Conservation (phyloP, 2,797 vertebrate species). For the Xyrichtys novacula region DNA sequence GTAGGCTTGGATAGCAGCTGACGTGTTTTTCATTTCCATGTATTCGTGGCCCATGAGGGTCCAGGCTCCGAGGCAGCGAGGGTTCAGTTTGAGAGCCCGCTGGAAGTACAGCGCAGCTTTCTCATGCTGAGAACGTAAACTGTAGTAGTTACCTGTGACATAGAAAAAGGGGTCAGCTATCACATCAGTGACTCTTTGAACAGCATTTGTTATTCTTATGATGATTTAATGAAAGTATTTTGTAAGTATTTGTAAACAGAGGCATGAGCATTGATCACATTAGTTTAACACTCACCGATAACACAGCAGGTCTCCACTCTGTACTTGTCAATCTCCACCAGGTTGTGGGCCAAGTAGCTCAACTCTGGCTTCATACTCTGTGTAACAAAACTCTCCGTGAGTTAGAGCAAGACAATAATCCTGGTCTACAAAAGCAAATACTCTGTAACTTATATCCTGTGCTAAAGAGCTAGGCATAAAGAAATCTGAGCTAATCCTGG, state of each 20-base stretch:
- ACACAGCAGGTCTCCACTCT: slow-evolving; percentile 99
- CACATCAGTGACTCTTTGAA: too few species aligned
- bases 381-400: neutral
- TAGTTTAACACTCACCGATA: slow-evolving; percentile 85
- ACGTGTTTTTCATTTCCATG: slow-evolving; percentile 99
- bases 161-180: too few species aligned
- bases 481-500: too few species aligned
- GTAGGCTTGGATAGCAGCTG: slow-evolving; percentile 98
- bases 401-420: neutral
- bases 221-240: neutral
- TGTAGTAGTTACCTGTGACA: slow-evolving; percentile 95
- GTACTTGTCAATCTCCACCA: slow-evolving; percentile 99
- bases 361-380: slow-evolving; percentile 99
- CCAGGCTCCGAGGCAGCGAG: slow-evolving; percentile 98
- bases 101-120: slow-evolving; percentile 99
- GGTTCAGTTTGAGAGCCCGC: slow-evolving; percentile 96
- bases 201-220: too few species aligned
- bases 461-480: neutral
- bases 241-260: neutral
- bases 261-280: neutral
- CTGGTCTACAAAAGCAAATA: neutral
- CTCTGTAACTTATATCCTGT: neutral
- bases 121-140: slow-evolving; percentile 97
- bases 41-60: slow-evolving; percentile 99
- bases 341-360: slow-evolving; percentile 97